Percentiles rank a stretch among this genome's conserved stretches.
These are phyloP conservation scores for Serinus canaria DNA, from an alignment of 2,113 vertebrate species.

Conservation along the genomic window DNA sequence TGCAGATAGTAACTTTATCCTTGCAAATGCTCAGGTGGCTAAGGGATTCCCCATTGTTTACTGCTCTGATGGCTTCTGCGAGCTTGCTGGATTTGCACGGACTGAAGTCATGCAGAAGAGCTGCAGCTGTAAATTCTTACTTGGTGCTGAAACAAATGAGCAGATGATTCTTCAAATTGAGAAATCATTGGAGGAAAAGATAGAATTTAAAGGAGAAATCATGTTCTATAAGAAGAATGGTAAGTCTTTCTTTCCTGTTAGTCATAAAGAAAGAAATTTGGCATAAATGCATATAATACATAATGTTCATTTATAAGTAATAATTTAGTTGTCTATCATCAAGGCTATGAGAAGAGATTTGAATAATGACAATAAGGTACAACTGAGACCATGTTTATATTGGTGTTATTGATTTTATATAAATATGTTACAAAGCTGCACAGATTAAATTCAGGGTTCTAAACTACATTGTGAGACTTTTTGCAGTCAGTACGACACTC, in stretches of 20 bases:
- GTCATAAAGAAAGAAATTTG: neutral
- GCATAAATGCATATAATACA: neutral
- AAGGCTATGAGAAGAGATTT: neutral
- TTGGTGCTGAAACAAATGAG: slow-evolving; percentile 90
- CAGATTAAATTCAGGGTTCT: neutral
- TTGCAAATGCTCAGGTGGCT: slow-evolving; percentile 96
- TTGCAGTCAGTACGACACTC: neutral
- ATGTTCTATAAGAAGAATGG: slow-evolving; percentile 94
- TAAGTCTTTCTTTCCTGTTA: slow-evolving; percentile 59
- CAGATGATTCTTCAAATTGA: slow-evolving; percentile 91
- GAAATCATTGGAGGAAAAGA: slow-evolving; percentile 89
- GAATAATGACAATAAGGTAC: neutral
- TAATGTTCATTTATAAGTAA: neutral
- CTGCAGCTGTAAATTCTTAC: slow-evolving; percentile 95
- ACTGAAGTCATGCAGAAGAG: slow-evolving; percentile 99
- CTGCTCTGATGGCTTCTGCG: slow-evolving; percentile 99
- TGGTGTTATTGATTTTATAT: neutral
- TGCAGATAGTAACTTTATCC: slow-evolving; percentile 98
- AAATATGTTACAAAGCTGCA: neutral
- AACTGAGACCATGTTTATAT: neutral
- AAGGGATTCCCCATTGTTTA: slow-evolving; percentile 98
- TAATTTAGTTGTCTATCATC: neutral
- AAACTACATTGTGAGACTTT: neutral
- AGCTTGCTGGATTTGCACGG: slow-evolving; percentile 92
- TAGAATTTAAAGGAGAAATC: slow-evolving; percentile 96